Percentiles rank a stretch among this genome's conserved stretches.
Evolutionary conservation across 1,140 invertebrate species (phyloP).

Genomic region (Scaptodrosophila lebanonensis): DNA sequence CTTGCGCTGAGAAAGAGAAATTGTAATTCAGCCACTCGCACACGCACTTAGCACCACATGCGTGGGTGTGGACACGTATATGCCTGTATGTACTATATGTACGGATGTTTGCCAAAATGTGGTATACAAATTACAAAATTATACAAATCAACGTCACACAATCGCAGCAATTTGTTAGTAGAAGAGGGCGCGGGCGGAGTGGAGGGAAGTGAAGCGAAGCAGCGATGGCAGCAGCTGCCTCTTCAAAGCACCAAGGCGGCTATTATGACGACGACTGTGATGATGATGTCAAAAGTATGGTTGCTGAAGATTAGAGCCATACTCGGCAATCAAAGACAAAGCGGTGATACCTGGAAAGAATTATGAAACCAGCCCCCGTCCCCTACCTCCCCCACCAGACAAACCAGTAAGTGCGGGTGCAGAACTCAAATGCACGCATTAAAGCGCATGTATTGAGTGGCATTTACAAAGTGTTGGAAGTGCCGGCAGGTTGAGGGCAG

Average conservation of each 20-base stretch:
- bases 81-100: too few species aligned
- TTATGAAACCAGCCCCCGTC: conserved; percentile 49
- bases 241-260: not conserved
- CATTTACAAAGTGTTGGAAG: conserved; percentile 16
- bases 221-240: conserved; percentile 3
- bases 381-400: not conserved
- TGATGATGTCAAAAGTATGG: conserved; percentile 42
- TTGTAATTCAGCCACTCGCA: conserved; percentile 31
- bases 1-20: conserved; percentile 30
- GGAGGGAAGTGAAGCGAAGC: not conserved
- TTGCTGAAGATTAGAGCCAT: conserved; percentile 66
- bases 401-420: not conserved
- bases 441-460: not conserved
- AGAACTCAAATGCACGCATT: not conserved
- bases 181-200: too few species aligned
- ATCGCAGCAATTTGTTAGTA: conserved; percentile 66
- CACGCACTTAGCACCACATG: conserved; percentile 8
- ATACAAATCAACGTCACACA: conserved; percentile 72
- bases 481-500: conserved; percentile 4
- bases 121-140: conserved; percentile 75
- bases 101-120: conserved; percentile 18
- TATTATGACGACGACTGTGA: not conserved
- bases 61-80: conserved; percentile 62
- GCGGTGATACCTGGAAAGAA: conserved; percentile 60
- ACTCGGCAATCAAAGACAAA: conserved; percentile 68